These are phyloP conservation scores for Drosophila engyochracea DNA, from an alignment of 2,888 invertebrate genomes.

Conservation along the genomic window DNA sequence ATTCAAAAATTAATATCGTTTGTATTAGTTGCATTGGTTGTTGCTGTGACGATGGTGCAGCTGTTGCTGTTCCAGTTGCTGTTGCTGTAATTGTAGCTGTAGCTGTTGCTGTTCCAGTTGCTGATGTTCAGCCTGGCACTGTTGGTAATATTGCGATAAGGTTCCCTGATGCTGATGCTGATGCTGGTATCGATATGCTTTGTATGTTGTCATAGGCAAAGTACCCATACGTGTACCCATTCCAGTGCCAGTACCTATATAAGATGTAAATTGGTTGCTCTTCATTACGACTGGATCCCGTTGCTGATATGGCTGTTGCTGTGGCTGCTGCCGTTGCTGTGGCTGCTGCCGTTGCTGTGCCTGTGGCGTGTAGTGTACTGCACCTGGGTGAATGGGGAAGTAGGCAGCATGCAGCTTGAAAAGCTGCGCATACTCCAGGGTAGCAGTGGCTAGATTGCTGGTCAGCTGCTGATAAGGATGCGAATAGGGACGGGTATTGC, in stretches of 20 bases:
- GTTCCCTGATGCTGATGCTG: conserved; percentile 41
- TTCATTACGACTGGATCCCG: neutral
- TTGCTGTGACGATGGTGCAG: conserved; percentile 30
- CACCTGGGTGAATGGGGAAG: conserved; percentile 71
- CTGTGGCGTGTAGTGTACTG: conserved; percentile 20
- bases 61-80: conserved; percentile 27
- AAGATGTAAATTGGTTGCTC: neutral
- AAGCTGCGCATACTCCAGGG: neutral
- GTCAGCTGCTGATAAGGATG: conserved; percentile 68
- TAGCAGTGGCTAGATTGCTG: conserved; percentile 20
- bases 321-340: neutral
- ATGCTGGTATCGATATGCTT: conserved; percentile 32
- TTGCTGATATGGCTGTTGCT: neutral
- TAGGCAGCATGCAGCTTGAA: conserved; percentile 73
- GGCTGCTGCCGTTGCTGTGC: conserved; percentile 2
- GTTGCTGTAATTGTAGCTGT: conserved; percentile 25
- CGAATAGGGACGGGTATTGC: conserved; percentile 36
- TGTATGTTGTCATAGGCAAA: conserved; percentile 30
- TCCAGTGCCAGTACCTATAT: neutral
- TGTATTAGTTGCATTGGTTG: conserved; percentile 29
- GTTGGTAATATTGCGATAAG: conserved; percentile 41
- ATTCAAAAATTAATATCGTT: neutral
- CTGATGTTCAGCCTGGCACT: conserved; percentile 31
- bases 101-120: conserved; percentile 7
- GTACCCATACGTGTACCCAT: conserved; percentile 6